Evolutionary conservation across 2,888 invertebrate genomes (phyloP), one percentile per base, ranked within the genome.

Genomic region (Eledona agricola): DNA sequence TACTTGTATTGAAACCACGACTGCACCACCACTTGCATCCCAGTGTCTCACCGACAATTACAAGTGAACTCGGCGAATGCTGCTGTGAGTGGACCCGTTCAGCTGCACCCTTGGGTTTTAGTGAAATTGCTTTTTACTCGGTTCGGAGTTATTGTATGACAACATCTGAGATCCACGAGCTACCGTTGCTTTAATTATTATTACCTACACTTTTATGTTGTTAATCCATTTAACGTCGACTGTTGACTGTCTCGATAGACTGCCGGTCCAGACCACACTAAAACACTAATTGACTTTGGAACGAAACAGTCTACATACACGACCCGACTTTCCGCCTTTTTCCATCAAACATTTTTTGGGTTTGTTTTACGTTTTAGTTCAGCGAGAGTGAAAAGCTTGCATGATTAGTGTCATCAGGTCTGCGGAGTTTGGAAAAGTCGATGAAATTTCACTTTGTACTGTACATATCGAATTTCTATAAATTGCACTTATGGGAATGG

Each of bases 191-290:
- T 72, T 72, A 72, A 73, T 73, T 72, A 69, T 70, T 67, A 70
- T 71, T 70, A 71, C 68, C 60, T 66, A 70, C 70, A 70, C 69
- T 73, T 72, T 72, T 71, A 71, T 69, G 67, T 65, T 57, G 61
- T 62, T 73, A 73, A 74, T 74, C 70, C 71, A 71, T 71, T 74
- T 72, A 65, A 62, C 64, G 64, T 58, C 62, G 51, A 43, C 60
- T 63, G 65, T 56, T 58, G 57, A 60, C 57, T 63, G 54, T 61
- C 55, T 55, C 50, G 59, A 62, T 63, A 55, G 57, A 57, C 53
- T 52, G 57, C 57, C 57, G 50, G 51, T 53, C 34, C 35, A 49
- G 50, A 34, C 34, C 7, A 16, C 32, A 47, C 43, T 45, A 45
- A 53, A 43, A 43, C 54, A 50, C 54, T 54, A 50, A 55, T 51